Base-by-base conservation (phyloP, 2,113 vertebrate species). In the Thermophis baileyi region DNA sequence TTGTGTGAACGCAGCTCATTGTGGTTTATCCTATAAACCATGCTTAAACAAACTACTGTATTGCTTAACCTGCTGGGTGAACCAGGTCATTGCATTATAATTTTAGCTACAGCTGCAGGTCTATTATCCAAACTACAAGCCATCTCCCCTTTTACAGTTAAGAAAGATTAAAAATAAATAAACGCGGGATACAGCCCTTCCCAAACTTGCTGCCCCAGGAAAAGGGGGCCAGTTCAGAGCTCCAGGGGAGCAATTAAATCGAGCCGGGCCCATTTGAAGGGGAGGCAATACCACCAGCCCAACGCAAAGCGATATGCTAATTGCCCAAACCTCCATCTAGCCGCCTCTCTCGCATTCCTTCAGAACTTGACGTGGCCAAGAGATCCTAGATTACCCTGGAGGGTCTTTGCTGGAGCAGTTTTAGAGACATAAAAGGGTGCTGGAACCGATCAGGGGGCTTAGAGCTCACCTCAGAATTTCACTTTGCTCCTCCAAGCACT, bases 191-290 rank as follows among this genome's bases (percentile, higher is more conserved):
- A 8, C 14, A 5, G 10, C 35, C 69, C 50, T 57, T 46, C 27
- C 14, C 30, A 93, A 50, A 91, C 93, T 24, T 87, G 94, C 91
- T 7, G 25, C 63, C 9, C 16, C 27, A 54, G 22, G 90, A 50
- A 93, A 89, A 93, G 49, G 46, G 18, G 46, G 85, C 22, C 4
- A 55, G 93, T 94, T 89, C 35, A 63, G 88, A 93, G 30, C 47
- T 90, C 90, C 9, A 91, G 47, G 74, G 91, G 87, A 50, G 40
- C 89, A 95, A 95, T 90, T 95, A 94, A 93, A 94, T n/a, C 2
- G 10, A 30, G 20, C 69, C 89, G 4, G 12, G 74, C 85, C 53
- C 40, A 94, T 81, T 94, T 93, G 94, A 95, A 96, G 89, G 6
- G 10, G 53, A 89, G 90, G 47, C 89, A 51, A 44, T 0, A 91